A percentile compares a stretch with the other conserved stretches of the same genome.
phyloP scores from a whole-genome alignment of 2,797 vertebrate species.

The Holocentrus rufus region DNA sequence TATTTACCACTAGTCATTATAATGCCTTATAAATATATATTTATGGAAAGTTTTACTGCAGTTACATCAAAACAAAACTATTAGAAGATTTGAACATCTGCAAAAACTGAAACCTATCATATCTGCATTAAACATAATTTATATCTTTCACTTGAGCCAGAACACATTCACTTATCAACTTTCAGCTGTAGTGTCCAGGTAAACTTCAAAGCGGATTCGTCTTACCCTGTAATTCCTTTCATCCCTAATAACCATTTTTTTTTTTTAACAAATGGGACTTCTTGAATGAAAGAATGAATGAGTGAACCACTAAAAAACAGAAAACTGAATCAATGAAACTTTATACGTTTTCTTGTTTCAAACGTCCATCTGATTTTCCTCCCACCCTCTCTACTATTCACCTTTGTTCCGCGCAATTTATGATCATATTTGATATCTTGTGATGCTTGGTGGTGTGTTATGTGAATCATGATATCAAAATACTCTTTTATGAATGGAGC shows the following conservation, averaged over 20 bases:
- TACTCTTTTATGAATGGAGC: constrained; percentile 11
- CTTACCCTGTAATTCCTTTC: background rate
- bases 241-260: background rate
- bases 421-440: constrained; percentile 10
- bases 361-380: background rate
- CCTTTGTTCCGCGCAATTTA: constrained; percentile 20
- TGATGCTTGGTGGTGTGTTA: constrained; percentile 22
- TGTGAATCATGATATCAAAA: constrained; percentile 32
- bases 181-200: background rate
- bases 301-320: background rate
- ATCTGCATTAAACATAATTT: no score
- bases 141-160: no score
- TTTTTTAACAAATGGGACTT: constrained; percentile 3
- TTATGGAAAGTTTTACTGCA: no score
- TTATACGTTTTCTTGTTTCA: background rate
- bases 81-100: no score
- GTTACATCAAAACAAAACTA: no score
- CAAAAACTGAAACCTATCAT: no score
- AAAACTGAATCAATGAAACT: no score
- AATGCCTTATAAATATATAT: no score
- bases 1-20: no score
- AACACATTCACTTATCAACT: no score
- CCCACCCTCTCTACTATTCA: no score
- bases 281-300: background rate
- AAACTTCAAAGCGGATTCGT: background rate